phyloP scores from a whole-genome alignment of 2,888 invertebrate species.

The Rhodophaea formosa region DNA sequence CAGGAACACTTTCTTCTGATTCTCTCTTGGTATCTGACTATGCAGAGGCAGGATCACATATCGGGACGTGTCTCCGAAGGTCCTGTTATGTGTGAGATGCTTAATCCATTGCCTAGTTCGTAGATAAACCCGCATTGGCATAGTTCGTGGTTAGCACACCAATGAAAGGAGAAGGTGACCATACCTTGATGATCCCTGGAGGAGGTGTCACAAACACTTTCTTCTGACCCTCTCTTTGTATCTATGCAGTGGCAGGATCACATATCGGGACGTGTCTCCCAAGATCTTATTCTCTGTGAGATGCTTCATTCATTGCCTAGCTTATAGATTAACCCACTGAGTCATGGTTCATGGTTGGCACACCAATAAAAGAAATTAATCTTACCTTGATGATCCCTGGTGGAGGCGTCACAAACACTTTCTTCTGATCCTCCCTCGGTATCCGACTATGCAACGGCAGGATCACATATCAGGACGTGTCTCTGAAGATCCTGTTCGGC shows the following conservation, averaged over 20 bases:
- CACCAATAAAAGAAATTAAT: no score
- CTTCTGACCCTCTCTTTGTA: conserved; percentile 97
- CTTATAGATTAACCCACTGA: no score
- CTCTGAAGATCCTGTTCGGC: conserved; percentile 86
- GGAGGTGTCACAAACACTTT: conserved; percentile 96
- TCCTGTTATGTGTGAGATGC: conserved; percentile 85
- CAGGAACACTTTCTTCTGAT: conserved; percentile 96
- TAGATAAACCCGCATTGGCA: no score
- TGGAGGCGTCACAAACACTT: conserved; percentile 95
- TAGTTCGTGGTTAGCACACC: no score
- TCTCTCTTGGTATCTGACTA: conserved; percentile 97
- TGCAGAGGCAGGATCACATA: conserved; percentile 96
- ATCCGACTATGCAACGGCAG: conserved; percentile 98
- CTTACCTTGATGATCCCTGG: conserved; percentile 90
- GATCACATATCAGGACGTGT: conserved; percentile 84
- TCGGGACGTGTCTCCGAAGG: conserved; percentile 82
- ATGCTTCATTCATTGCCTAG: conserved; percentile 91
- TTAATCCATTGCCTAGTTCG: no score
- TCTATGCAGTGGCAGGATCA: conserved; percentile 96
- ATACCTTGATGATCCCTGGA: conserved; percentile 87
- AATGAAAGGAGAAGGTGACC: no score
- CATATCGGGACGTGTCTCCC: conserved; percentile 83
- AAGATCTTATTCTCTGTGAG: conserved; percentile 86
- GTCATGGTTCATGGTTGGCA: conserved; percentile 82
- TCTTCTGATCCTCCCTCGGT: conserved; percentile 96